These are phyloP conservation scores for Lepisosteus osseus DNA, from an alignment of 2,113 vertebrate species.

Conservation along the genomic window DNA sequence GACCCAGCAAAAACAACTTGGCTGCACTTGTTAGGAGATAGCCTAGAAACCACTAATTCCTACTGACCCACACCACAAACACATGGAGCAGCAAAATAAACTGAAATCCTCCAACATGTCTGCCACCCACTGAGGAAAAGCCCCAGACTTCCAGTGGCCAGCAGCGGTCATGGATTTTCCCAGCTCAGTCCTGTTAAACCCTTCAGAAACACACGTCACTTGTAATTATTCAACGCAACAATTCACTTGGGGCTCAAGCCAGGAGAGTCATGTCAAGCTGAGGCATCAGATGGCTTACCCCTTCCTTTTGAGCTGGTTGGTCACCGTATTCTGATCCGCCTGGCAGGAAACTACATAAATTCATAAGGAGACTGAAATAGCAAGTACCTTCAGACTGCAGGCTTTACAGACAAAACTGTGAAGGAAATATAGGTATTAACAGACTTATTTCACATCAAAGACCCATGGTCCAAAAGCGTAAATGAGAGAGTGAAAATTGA, in stretches of 20 bases:
- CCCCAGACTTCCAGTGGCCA: background rate
- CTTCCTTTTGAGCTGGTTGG: background rate
- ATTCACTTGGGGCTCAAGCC: background rate
- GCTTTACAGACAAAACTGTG: no score
- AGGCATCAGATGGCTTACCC: background rate
- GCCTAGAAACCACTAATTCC: no score
- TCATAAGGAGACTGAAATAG: background rate
- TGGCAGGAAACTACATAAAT: background rate
- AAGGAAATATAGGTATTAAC: no score
- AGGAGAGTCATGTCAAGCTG: background rate
- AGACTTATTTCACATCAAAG: no score
- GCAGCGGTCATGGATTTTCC: background rate
- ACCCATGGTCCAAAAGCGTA: no score
- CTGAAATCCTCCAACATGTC: background rate
- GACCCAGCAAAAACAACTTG: no score
- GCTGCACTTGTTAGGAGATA: no score
- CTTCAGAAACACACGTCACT: background rate
- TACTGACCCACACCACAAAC: no score
- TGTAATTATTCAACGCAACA: background rate
- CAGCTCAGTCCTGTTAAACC: background rate
- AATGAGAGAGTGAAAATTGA: no score
- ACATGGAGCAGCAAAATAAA: no score
- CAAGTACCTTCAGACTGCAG: background rate
- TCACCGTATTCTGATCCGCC: background rate
- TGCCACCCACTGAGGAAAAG: background rate